Base-by-base conservation (phyloP, 2,113 vertebrate species). In the Albula goreensis region DNA sequence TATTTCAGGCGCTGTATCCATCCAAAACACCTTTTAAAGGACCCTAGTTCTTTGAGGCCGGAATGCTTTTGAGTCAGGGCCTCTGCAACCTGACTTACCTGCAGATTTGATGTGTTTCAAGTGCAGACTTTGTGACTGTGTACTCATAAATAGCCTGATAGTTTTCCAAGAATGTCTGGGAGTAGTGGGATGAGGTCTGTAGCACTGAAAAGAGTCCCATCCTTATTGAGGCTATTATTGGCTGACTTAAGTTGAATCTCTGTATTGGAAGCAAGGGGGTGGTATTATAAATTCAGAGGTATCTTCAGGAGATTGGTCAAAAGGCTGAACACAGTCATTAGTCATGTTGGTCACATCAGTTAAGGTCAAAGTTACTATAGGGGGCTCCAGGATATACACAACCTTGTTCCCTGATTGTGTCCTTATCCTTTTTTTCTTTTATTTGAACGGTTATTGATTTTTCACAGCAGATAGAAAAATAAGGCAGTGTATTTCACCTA, bases 1-100 rank as follows among this genome's bases (percentile, higher is more conserved):
- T 87, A 88, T 50, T 87, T 88, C 0, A 90, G 86, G 51, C 88
- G 81, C n/a, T 90, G 86, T 22, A 53, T 79, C 87, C 89, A 90
- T 6, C 87, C 85, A 0, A 86, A 87, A 53, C 48, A 85, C 74
- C 88, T 85, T 9, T 88, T 88, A 17, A 78, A 78, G 15, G 85
- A 90, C 6, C 90, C 88, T 0, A 84, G 81, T 50, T 92, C 88
- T 80, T 66, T 88, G 15, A 90, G 51, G 70, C 88, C 90, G 22
- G 89, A 89, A 52, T 92, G 85, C 25, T 83, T 83, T 53, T 83
- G 19, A 31, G 50, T 83, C 25, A 83, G 25, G 25, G 81, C 81
- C 81, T 83, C 51, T 22, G 81, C 81, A 11, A 83, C 81, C 15
- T 52, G 51, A 53, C 50, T 53, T 22, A 81, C 51, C 50, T 83